These are phyloP conservation scores for Lepidothrix coronata DNA, from an alignment of 2,113 vertebrate species.

Conservation along the genomic window DNA sequence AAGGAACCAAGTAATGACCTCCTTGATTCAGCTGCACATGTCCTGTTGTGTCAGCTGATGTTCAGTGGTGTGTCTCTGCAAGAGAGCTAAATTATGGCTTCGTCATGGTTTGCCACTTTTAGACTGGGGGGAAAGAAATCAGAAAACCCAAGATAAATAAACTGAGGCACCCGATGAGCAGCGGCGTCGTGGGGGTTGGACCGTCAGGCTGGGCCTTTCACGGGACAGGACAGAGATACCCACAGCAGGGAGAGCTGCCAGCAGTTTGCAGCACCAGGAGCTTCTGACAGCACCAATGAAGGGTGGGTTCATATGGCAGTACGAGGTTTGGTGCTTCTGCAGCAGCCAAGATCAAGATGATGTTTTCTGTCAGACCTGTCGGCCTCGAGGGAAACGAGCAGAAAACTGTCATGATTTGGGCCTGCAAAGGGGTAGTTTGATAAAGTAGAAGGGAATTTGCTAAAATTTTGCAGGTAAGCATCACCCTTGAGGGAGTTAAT, in stretches of 20 bases:
- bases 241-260: not conserved
- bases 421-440: not conserved
- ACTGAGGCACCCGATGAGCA: fast-evolving
- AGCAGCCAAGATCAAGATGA: not conserved
- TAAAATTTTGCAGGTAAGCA: not conserved
- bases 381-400: not conserved
- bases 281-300: not conserved
- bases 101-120: not conserved
- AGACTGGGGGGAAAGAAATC: not conserved
- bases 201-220: not conserved
- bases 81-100: not conserved
- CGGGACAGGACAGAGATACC: not conserved
- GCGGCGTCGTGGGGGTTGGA: fast-evolving
- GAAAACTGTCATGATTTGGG: not conserved
- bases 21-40: not conserved
- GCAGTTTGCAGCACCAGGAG: not conserved
- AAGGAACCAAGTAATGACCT: not conserved
- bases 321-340: not conserved
- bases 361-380: not conserved
- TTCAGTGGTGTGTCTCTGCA: not conserved
- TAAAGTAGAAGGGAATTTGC: not conserved
- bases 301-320: not conserved
- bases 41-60: not conserved
- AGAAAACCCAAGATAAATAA: not conserved
- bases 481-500: not conserved